These are phyloP conservation scores for Canis aureus DNA, from an alignment of 2,113 vertebrate genomes.

Conservation along the genomic window DNA sequence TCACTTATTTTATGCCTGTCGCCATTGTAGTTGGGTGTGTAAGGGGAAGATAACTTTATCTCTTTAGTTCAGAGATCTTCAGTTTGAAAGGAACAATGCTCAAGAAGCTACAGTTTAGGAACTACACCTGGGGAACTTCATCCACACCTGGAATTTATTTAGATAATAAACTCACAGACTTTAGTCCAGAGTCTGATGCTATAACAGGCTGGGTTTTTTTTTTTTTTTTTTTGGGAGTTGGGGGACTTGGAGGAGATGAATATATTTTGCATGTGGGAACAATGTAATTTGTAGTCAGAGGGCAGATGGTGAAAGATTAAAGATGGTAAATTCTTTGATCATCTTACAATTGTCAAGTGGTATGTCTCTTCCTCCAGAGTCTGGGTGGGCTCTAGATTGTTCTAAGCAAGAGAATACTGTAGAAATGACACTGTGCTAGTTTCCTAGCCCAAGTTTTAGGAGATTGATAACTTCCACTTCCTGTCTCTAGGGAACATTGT, in stretches of 20 bases:
- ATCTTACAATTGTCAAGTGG: background rate
- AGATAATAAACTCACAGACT: background rate
- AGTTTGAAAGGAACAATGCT: background rate
- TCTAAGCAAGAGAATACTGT: background rate
- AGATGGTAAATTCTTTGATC: conserved; percentile 46
- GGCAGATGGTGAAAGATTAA: background rate
- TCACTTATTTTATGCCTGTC: background rate
- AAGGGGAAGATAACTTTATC: background rate
- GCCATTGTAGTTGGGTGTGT: background rate
- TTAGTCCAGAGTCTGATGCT: background rate
- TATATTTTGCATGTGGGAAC: background rate
- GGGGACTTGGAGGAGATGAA: background rate
- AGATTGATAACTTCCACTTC: background rate
- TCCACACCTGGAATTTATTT: background rate
- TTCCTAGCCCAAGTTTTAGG: conserved; percentile 10
- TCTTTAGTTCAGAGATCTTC: background rate
- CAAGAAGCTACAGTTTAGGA: background rate
- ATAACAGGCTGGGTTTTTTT: background rate
- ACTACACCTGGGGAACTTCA: background rate
- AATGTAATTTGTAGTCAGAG: background rate
- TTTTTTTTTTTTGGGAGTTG: background rate
- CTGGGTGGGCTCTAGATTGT: background rate
- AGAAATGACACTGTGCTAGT: background rate
- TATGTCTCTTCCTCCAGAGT: background rate
- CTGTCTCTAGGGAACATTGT: background rate